Evolutionary conservation across 2,113 vertebrate genomes (phyloP).

Genomic region (Callionymus lyra): DNA sequence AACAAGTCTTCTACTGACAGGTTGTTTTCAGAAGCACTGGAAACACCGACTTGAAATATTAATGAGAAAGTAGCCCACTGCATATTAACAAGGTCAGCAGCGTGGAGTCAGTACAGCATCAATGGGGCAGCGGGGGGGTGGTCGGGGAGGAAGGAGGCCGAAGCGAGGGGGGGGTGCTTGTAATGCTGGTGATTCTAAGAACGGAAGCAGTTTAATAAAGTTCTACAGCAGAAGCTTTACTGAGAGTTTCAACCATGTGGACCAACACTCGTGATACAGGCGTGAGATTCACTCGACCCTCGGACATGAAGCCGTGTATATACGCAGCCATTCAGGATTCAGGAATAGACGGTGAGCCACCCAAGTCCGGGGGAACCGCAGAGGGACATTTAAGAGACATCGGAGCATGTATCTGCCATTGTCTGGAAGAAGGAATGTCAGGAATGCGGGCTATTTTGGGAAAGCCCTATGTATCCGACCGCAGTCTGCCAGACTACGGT

Average conservation of each 20-base stretch:
- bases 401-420: slow-evolving; percentile 55
- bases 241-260: no score
- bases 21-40: slow-evolving; percentile 59
- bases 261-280: no score
- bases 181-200: slow-evolving; percentile 29
- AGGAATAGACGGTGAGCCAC: no score
- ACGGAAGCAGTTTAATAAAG: slow-evolving; percentile 6
- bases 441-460: slow-evolving; percentile 61
- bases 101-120: slow-evolving; percentile 38
- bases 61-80: slow-evolving; percentile 58
- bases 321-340: no score
- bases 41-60: slow-evolving; percentile 64
- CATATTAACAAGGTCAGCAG: slow-evolving; percentile 61
- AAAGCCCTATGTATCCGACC: slow-evolving; percentile 38
- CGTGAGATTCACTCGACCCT: no score
- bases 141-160: slow-evolving; percentile 1
- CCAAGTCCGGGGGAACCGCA: slow-evolving; percentile 49
- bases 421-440: slow-evolving; percentile 53
- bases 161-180: slow-evolving; percentile 9
- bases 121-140: slow-evolving; percentile 24
- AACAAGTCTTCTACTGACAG: slow-evolving; percentile 54
- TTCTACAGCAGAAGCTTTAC: no score
- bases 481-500: slow-evolving; percentile 28
- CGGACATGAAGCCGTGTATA: no score
- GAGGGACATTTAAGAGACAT: slow-evolving; percentile 51